Base-by-base conservation (phyloP, 2,888 invertebrate species). In the Drosophila putrida region DNA sequence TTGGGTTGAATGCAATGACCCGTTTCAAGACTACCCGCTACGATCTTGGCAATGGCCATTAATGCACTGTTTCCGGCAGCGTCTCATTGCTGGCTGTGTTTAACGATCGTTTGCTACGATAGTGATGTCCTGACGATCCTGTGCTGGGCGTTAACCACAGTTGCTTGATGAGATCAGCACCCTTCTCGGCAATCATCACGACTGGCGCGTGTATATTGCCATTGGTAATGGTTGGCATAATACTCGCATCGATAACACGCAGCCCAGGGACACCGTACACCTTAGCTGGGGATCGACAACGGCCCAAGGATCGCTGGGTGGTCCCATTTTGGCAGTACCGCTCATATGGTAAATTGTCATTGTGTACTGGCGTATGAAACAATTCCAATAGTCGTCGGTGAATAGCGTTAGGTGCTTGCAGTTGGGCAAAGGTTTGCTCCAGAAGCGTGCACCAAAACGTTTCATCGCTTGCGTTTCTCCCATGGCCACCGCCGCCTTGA, bases 341-440 rank as follows among this genome's bases (percentile, higher is more conserved):
- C 96, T 96, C 93, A 97, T 94, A 88, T 97, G 97, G 88, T 97
- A 97, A 78, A 97, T 97, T 0, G 97, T 97, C 94, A 97, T 95
- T 0, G 97, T 97, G 89, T 97, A 97, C 83, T 97, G 97, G 4
- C 96, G 93, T 27, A 97, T 95, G 36, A 94, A 94, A 86, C 97
- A 97, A 69, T 97, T 95, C 97, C 97, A 97, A 75, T 97, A 97
- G 33, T 96, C 96, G 80, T 97, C 97, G 0, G 97, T 97, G 78
- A 94, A 96, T 2, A 94, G 92, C 0, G 95, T 95, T 20, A 96
- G 91, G 86, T 97, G 96, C 82, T 96, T 96, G 90, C 97, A 98
- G 72, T 97, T 97, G 0, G 97, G 97, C 55, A 96, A 91, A 0
- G 95, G 95, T 55, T 95, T 95, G 57, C 94, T 94, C 92, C 97